phyloP scores from a whole-genome alignment of 2,888 invertebrate genomes.

The Caradrina clavipalpis region DNA sequence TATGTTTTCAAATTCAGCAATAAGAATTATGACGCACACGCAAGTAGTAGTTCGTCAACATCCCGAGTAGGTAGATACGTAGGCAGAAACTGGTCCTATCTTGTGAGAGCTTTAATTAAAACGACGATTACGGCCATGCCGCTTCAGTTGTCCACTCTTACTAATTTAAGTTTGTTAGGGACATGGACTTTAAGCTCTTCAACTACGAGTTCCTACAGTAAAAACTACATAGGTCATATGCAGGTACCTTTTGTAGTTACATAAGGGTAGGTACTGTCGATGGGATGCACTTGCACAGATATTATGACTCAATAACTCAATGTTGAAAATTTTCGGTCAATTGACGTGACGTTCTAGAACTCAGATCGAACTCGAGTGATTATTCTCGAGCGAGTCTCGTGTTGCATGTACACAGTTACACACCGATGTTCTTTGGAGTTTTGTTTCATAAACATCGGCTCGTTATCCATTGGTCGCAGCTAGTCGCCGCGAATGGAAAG shows the following conservation, averaged over 20 bases:
- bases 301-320: background rate
- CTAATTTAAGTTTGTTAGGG: constrained; percentile 36
- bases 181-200: constrained; percentile 32
- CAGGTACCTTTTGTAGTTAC: too few species aligned
- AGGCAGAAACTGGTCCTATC: constrained; percentile 11
- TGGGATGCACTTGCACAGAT: too few species aligned
- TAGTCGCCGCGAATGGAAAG: constrained; percentile 75
- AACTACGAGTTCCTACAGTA: background rate
- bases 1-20: constrained; percentile 11
- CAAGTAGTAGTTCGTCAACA: constrained; percentile 12
- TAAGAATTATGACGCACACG: constrained; percentile 1
- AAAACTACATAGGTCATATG: background rate
- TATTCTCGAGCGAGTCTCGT: constrained; percentile 68
- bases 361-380: constrained; percentile 50
- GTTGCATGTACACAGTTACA: constrained; percentile 52
- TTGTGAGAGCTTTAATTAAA: constrained; percentile 39
- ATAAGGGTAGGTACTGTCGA: too few species aligned
- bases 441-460: constrained; percentile 84
- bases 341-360: constrained; percentile 32
- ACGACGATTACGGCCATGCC: constrained; percentile 18
- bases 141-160: constrained; percentile 29
- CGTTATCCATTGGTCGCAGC: constrained; percentile 70
- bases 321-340: constrained; percentile 4
- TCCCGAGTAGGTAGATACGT: background rate
- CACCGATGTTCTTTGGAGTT: constrained; percentile 69